Conservation (phyloP, 2,888 invertebrate genomes). For the Lasioglossum zephyrum region DNA sequence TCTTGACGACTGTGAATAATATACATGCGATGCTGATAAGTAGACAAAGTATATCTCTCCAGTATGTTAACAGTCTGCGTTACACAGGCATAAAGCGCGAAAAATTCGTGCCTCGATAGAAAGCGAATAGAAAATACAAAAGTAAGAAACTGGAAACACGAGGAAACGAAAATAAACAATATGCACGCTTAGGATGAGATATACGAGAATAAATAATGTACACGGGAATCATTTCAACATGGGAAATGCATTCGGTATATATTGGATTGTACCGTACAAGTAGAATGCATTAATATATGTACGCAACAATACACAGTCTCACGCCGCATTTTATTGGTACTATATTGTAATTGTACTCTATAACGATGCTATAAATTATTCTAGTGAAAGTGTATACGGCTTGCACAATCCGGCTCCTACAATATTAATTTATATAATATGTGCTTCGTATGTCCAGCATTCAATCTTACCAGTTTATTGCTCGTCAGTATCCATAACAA, state of each 20-base stretch:
- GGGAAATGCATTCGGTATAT: not conserved
- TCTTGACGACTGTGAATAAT: not conserved
- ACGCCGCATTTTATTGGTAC: not conserved
- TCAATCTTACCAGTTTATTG: constrained; percentile 9
- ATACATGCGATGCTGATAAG: not conserved
- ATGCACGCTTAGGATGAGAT: not conserved
- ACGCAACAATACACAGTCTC: constrained; percentile 1
- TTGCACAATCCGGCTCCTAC: constrained; percentile 3
- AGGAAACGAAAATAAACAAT: not conserved
- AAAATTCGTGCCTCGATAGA: not conserved
- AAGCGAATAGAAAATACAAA: not conserved
- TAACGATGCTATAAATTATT: constrained; percentile 16
- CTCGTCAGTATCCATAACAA: constrained; percentile 13
- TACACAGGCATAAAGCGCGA: not conserved
- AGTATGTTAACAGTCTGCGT: not conserved
- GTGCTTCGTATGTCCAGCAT: constrained; percentile 6
- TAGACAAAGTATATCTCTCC: not conserved
- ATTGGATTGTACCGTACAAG: not conserved
- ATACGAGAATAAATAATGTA: not conserved
- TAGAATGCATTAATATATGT: not conserved
- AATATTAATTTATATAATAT: constrained; percentile 18
- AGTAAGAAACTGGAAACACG: not conserved
- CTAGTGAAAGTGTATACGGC: constrained; percentile 2
- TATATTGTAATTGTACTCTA: constrained; percentile 8
- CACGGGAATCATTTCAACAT: not conserved